Evolutionary conservation across 2,888 invertebrate species (phyloP), one percentile per base, ranked within the genome.

Genomic region (Odontothrips loti): DNA sequence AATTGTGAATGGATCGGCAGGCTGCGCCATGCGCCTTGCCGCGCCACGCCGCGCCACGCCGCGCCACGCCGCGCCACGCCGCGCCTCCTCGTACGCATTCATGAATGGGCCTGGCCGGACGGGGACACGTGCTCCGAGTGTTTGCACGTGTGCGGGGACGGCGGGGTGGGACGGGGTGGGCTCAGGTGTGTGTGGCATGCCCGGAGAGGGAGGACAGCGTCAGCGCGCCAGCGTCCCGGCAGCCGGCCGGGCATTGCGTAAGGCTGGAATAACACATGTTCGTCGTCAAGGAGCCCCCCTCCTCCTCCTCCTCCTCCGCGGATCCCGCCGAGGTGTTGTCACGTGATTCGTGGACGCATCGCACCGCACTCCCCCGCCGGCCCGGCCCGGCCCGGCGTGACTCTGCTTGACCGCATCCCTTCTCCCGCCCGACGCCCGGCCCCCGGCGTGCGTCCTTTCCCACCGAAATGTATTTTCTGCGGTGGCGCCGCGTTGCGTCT

Each of bases 111-210:
- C 58, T 17, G n/a, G 20, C 58, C 58, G 58, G 34, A 2, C 34
- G 34, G 68, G 23, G 68, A 23, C 68, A 75, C 68, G 68, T 75
- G 68, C 68, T 75, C 23, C n/a, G 58, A 20, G 58, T 58, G 68
- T 75, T 75, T 75, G 68, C 68, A 75, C 68, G 68, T 75, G 68
- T 27, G 23, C 68, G 68, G 2, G 23, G 63, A 11, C 51, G 51
- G 51, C 17, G 51, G 1, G 51, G 51, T 51, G 51, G 51, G 58
- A 17, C 58, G 58, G 17, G 58, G 11, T 11, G 68, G 68, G n/a
- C 34, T 43, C 34, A 43, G 34, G 68, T 27, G 68, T 75, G 68
- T 27, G 68, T 9, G 8, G 27, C 68, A 11, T 20, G 58, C 58
- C 20, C 12, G 15, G 58, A 4, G 15, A 17, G 58, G 58, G 11